Percentiles rank a stretch among this genome's conserved stretches.
Evolutionary conservation across 2,797 vertebrate genomes (phyloP).

Genomic region (Silurus lanzhouensis): DNA sequence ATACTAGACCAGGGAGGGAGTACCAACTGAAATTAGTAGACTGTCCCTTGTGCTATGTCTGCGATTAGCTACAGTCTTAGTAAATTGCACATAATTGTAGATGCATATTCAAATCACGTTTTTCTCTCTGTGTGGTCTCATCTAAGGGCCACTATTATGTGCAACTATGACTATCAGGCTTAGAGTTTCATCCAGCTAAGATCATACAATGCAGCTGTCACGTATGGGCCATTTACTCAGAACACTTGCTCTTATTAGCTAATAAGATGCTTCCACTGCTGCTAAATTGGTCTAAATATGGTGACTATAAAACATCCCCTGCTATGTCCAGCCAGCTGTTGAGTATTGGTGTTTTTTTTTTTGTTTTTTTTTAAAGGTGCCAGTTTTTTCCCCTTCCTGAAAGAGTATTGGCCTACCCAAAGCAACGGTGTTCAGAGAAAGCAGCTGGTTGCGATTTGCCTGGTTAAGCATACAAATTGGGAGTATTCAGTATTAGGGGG

Average conservation of each 20-base stretch:
- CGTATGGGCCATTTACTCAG: not conserved
- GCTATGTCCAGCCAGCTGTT: not conserved
- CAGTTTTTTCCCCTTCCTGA: not conserved
- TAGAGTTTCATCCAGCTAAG: not conserved
- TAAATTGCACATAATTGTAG: constrained; percentile 5
- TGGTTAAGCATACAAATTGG: constrained; percentile 54
- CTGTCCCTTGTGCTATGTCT: not conserved
- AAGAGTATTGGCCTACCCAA: not conserved
- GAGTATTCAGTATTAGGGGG: constrained; percentile 49
- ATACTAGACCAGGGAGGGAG: not conserved
- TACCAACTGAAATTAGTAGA: not conserved
- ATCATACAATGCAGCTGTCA: not conserved
- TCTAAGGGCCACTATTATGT: not conserved
- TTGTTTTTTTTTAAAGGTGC: not conserved
- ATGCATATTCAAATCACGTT: not conserved
- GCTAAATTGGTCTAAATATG: constrained; percentile 13
- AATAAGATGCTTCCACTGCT: constrained; percentile 9
- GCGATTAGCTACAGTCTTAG: not conserved
- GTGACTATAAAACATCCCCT: not conserved
- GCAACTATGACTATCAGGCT: not conserved
- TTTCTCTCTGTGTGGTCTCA: not conserved
- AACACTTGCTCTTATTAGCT: not conserved
- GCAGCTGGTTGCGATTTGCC: constrained; percentile 56
- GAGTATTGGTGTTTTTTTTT: not conserved
- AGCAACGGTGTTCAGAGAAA: constrained; percentile 28